Conservation (phyloP, 2,113 vertebrate genomes). For the Melanerpes formicivorus region DNA sequence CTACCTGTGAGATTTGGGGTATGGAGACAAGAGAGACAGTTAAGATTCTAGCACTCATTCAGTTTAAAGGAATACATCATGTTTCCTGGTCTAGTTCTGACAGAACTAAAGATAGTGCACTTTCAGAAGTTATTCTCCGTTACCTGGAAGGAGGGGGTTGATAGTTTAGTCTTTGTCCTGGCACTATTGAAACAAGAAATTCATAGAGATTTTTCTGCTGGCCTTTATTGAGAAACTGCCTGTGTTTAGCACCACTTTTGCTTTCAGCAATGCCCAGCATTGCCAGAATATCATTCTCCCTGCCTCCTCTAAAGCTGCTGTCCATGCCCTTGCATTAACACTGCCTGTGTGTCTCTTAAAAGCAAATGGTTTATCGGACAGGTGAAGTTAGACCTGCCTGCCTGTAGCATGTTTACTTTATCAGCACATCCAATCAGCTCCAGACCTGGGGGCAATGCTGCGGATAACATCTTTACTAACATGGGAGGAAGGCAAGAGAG, state of each 20-base stretch:
- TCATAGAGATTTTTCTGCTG: background rate
- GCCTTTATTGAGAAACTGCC: background rate
- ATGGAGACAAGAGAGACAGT: background rate
- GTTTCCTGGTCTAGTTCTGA: too few species aligned
- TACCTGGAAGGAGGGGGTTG: too few species aligned
- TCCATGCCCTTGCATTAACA: background rate
- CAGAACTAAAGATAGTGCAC: too few species aligned
- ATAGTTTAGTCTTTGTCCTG: too few species aligned
- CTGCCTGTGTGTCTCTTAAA: background rate
- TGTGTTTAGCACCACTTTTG: background rate
- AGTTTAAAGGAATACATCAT: too few species aligned
- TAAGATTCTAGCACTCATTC: too few species aligned
- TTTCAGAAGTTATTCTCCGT: too few species aligned
- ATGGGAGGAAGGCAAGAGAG: background rate
- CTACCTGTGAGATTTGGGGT: background rate
- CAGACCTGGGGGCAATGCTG: background rate
- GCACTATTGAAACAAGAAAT: too few species aligned
- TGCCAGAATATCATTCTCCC: background rate
- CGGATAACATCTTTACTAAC: background rate
- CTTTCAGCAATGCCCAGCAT: background rate
- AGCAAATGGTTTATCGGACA: background rate
- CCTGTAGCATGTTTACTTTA: background rate
- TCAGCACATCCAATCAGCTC: background rate
- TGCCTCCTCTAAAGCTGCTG: background rate
- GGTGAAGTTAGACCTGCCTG: background rate